Conservation (phyloP, 2,113 vertebrate genomes). For the Butorides virescens region DNA sequence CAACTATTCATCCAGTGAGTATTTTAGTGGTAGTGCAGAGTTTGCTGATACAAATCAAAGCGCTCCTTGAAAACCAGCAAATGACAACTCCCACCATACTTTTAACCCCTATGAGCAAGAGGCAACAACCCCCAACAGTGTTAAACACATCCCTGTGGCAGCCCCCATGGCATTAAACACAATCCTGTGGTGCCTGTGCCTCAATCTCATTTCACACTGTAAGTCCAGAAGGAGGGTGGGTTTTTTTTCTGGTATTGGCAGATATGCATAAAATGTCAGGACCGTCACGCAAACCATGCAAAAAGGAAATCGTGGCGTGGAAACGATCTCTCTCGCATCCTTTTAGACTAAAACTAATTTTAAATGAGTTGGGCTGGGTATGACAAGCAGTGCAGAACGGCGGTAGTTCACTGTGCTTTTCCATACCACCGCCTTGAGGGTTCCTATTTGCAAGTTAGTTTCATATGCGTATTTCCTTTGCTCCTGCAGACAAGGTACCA, state of each 20-base stretch:
- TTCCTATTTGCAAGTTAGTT: neutral
- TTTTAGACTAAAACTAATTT: neutral
- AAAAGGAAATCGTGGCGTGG: neutral
- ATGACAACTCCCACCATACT: neutral
- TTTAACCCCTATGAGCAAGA: neutral
- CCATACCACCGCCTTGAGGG: neutral
- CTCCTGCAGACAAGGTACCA: neutral
- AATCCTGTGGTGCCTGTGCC: neutral
- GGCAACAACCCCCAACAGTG: rapidly evolving
- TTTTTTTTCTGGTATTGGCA: neutral
- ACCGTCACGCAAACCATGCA: neutral
- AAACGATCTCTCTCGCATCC: neutral
- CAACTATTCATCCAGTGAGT: neutral
- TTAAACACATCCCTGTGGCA: neutral
- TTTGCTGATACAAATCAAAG: neutral
- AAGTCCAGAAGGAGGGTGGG: neutral
- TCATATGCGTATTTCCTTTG: neutral
- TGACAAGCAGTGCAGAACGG: too few relatives aligned
- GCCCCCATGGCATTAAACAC: neutral
- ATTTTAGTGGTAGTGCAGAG: neutral
- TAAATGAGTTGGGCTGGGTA: neutral
- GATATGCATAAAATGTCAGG: neutral
- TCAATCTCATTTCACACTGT: rapidly evolving
- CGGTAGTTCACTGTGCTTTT: neutral
- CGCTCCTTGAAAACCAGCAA: neutral